phyloP scores from a whole-genome alignment of 1,140 invertebrate genomes.

The Physella acuta region DNA sequence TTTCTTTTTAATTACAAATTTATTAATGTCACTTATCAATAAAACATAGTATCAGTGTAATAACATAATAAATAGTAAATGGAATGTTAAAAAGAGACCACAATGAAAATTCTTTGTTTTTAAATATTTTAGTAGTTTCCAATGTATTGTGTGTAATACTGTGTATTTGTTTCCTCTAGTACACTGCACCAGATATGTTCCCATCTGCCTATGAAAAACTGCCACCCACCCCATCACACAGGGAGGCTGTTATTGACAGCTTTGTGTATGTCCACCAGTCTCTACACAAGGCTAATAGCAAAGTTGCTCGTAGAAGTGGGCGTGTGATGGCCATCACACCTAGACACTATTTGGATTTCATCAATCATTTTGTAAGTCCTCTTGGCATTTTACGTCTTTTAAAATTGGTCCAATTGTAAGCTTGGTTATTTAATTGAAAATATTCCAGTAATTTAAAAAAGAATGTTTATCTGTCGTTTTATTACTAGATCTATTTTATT shows the following conservation, averaged over 20 bases:
- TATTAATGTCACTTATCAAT: too few species aligned
- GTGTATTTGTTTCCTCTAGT: conserved; percentile 63
- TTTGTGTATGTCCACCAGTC: conserved; percentile 98
- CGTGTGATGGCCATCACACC: conserved; percentile 97
- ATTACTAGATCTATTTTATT: too few species aligned
- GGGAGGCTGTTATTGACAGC: conserved; percentile 95
- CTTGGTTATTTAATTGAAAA: not conserved
- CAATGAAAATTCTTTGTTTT: too few species aligned
- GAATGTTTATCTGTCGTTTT: too few species aligned
- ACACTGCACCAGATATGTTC: conserved; percentile 84
- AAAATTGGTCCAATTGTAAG: not conserved
- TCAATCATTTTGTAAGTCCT: conserved; percentile 86
- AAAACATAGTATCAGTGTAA: not conserved
- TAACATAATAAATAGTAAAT: too few species aligned
- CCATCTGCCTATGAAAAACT: conserved; percentile 80
- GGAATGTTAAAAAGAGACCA: too few species aligned
- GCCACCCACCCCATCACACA: conserved; percentile 74
- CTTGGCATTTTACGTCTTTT: not conserved
- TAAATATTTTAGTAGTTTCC: too few species aligned
- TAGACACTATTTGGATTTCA: conserved; percentile 98
- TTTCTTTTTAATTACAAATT: too few species aligned
- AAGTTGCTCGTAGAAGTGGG: conserved; percentile 86
- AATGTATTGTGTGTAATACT: too few species aligned
- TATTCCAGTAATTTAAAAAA: too few species aligned
- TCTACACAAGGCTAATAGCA: conserved; percentile 87